Percentiles rank a stretch among this genome's conserved stretches.
Conservation (phyloP, 2,113 vertebrate genomes). For the Phodopus roborovskii region DNA sequence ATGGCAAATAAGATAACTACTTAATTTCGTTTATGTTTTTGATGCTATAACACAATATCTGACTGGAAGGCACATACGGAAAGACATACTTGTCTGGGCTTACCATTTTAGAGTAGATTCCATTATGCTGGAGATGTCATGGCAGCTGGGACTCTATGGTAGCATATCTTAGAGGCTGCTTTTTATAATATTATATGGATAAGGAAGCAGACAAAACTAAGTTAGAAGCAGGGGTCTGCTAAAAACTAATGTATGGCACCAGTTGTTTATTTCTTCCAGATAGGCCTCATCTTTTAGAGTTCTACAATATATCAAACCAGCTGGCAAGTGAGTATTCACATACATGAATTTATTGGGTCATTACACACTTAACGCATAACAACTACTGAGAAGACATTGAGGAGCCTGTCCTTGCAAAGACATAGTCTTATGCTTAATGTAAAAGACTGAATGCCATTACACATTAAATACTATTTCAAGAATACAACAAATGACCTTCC, state of each 20-base stretch:
- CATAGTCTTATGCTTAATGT: neutral
- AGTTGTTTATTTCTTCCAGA: neutral
- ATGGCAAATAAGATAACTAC: neutral
- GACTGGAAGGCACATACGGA: neutral
- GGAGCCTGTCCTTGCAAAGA: neutral
- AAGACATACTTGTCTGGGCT: neutral
- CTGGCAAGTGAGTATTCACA: neutral
- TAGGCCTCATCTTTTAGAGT: neutral
- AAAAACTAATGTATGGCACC: neutral
- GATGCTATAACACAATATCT: neutral
- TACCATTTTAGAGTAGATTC: neutral
- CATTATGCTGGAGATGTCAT: neutral
- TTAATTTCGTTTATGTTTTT: neutral
- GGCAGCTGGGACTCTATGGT: neutral
- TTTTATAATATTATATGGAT: neutral
- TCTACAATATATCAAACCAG: neutral
- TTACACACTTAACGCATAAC: neutral
- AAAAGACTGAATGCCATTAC: neutral
- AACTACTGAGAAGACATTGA: neutral
- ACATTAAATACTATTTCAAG: neutral
- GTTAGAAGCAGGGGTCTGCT: neutral
- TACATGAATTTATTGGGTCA: neutral
- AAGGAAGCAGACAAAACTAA: neutral
- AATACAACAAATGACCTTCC: neutral
- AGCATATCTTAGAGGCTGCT: neutral